Percentiles rank a stretch among this genome's conserved stretches.
Conservation (phyloP, 2,113 vertebrate species). For the Oncorhynchus clarkii region DNA sequence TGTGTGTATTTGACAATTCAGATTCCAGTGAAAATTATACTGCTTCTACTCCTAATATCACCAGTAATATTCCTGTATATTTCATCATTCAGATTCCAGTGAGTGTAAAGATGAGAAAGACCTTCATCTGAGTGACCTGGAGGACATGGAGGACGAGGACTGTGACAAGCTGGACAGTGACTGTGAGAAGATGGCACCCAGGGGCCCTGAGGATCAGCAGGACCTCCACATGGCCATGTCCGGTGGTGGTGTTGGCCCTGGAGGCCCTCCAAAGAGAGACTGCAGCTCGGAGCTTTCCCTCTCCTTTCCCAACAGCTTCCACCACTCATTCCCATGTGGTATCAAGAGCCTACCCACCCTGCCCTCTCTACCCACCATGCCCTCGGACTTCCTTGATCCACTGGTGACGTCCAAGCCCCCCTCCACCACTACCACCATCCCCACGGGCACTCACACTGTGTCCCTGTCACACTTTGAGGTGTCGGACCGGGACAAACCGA, state of each 20-base stretch:
- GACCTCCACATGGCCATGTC: slow-evolving; percentile 50
- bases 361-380: slow-evolving; percentile 50
- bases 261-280: slow-evolving; percentile 68
- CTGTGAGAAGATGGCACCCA: slow-evolving; percentile 67
- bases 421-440: slow-evolving; percentile 11
- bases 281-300: slow-evolving; percentile 70
- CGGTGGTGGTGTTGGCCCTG: slow-evolving; percentile 32
- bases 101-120: slow-evolving; percentile 81
- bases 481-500: slow-evolving; percentile 75
- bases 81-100: slow-evolving; percentile 28
- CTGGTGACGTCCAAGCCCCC: slow-evolving; percentile 57
- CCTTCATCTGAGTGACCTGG: slow-evolving; percentile 83
- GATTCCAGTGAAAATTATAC: not conserved
- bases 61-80: not conserved
- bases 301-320: slow-evolving; percentile 70
- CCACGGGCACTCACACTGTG: slow-evolving; percentile 34
- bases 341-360: slow-evolving; percentile 64
- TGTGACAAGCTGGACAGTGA: slow-evolving; percentile 81
- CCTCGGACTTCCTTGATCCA: slow-evolving; percentile 72
- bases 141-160: slow-evolving; percentile 85
- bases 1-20: not conserved
- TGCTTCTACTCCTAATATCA: no score
- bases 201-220: slow-evolving; percentile 39
- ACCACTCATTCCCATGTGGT: slow-evolving; percentile 69
- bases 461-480: slow-evolving; percentile 74